These are phyloP conservation scores for Cremastobaeus sp. DNA, from an alignment of 2,888 invertebrate species.

Conservation along the genomic window DNA sequence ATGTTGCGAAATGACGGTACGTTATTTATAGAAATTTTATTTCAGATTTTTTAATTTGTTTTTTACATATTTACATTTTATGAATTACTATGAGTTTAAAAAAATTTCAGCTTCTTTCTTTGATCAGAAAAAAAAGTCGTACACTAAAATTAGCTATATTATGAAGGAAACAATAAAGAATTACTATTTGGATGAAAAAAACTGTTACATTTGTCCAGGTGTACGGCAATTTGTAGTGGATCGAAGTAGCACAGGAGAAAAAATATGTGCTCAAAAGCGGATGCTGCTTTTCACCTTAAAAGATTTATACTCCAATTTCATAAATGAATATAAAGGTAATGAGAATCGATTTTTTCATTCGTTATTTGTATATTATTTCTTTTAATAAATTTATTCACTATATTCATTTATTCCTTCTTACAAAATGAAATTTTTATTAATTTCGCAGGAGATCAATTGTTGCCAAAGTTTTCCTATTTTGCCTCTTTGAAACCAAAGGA, in stretches of 20 bases:
- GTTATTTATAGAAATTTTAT: neutral
- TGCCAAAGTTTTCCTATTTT: constrained; percentile 31
- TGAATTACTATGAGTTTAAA: neutral
- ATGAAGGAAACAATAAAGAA: constrained; percentile 16
- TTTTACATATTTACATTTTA: neutral
- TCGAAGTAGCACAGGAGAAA: constrained; percentile 9
- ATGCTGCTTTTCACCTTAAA: constrained; percentile 25
- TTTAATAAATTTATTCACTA: too few species aligned
- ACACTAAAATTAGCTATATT: constrained; percentile 12
- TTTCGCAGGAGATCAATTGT: neutral
- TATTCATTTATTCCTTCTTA: too few species aligned
- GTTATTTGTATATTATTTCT: too few species aligned
- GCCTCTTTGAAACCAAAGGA: constrained; percentile 14
- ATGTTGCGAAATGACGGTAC: neutral
- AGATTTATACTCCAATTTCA: constrained; percentile 21
- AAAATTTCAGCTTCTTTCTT: too few species aligned
- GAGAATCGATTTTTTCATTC: too few species aligned
- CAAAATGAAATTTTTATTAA: too few species aligned
- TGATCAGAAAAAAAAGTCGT: constrained; percentile 2
- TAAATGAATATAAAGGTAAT: constrained; percentile 11
- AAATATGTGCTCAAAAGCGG: constrained; percentile 22
- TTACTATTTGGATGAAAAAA: constrained; percentile 10
- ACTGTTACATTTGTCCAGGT: constrained; percentile 31
- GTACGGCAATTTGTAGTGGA: constrained; percentile 1
- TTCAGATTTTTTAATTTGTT: neutral